Evolutionary conservation across 2,888 invertebrate species (phyloP), one percentile per base, ranked within the genome.

Genomic region (Petrolisthes manimaculis): DNA sequence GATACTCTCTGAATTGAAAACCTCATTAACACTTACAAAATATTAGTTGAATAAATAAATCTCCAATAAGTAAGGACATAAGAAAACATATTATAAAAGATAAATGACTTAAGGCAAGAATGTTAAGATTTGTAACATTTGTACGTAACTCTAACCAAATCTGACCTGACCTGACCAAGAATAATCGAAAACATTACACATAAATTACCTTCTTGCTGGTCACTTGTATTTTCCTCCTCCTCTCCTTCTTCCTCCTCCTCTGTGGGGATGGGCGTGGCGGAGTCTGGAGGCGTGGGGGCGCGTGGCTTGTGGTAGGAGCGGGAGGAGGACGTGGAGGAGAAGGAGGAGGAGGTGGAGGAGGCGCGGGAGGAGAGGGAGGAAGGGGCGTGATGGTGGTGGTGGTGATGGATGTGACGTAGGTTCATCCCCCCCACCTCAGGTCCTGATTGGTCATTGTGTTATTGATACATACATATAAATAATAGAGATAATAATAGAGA

Each of bases 171-270:
- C 37, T 37, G 37, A 37, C 2, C 37, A 37, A 37, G 61, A 61
- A 61, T 18, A 61, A 61, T 3, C 1, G 18, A 61, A 61, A 61
- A 14, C 0, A 61, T 9, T 61, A 61, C 9, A 61, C 61, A 1
- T 3, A 61, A 61, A 14, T 14, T 61, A 61, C 79, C 55, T 79
- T 54, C 61, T 77, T 80, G 56, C 24, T 80, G 56, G 12, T 9
- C 24, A 37, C 37, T 37, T 0, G 37, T 37, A 1, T 37, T 2
- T 8, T 61, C 81, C 61, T 67, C 81, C 51, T 81, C 81, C 37
- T 81, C 67, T 53, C 67, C 81, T 53, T 81, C 67, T n/a, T 81
- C 81, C 67, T 81, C 81, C 67, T 81, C 81, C 67, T 61, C 67
- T 12, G 61, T 61, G 5, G 81, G 61, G 67, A 37, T 61, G 37